Conservation (phyloP, 2,797 vertebrate species). For the Anisognathus igniventris region DNA sequence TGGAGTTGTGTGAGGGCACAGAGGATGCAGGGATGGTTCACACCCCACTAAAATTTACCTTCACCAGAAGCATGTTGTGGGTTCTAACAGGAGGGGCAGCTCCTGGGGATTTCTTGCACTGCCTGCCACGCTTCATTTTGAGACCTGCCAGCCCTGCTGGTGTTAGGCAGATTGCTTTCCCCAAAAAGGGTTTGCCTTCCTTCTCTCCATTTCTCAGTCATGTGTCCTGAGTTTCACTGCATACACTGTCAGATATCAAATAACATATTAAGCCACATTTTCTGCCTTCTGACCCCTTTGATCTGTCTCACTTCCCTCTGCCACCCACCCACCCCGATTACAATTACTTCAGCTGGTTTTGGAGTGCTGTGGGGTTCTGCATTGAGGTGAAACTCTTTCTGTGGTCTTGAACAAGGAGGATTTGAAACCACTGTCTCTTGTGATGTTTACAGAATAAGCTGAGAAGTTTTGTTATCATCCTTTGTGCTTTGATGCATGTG, state of each 20-base stretch:
- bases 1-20: not conserved
- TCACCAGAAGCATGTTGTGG: not conserved
- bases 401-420: not conserved
- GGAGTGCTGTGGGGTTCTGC: not conserved
- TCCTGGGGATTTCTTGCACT: not conserved
- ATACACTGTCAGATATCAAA: not conserved
- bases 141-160: not conserved
- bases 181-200: not conserved
- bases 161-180: not conserved
- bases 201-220: not conserved
- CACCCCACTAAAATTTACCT: not conserved
- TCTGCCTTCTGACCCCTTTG: not conserved
- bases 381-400: not conserved
- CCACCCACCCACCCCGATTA: not conserved
- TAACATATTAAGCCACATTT: not conserved
- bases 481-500: not conserved
- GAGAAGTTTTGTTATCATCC: not conserved
- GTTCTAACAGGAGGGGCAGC: not conserved
- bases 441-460: not conserved
- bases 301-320: not conserved
- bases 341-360: not conserved
- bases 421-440: not conserved
- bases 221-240: not conserved
- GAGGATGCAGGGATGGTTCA: not conserved
- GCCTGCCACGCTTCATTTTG: not conserved